Conservation (phyloP, 2,888 invertebrate genomes). For the Leptothorax acervorum region DNA sequence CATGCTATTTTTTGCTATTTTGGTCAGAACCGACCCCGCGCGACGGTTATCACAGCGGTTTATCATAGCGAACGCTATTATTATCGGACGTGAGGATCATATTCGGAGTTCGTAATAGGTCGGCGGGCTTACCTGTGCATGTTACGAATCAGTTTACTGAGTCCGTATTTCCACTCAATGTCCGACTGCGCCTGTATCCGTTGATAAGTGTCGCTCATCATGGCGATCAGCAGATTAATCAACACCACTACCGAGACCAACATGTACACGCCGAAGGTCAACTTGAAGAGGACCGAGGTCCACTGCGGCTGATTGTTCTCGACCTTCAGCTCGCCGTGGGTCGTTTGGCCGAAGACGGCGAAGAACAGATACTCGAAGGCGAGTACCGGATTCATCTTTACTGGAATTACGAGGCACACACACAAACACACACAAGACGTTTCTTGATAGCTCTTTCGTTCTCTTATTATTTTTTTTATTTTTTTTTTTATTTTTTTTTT, state of each 20-base stretch:
- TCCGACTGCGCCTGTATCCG: constrained; percentile 97
- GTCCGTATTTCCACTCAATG: constrained; percentile 93
- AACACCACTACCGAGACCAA: constrained; percentile 99
- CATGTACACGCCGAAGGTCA: constrained; percentile 98
- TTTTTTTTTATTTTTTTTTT: constrained; percentile 57
- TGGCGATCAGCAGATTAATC: constrained; percentile 99
- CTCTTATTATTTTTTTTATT: constrained; percentile 40
- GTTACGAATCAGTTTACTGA: constrained; percentile 91
- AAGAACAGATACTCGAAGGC: constrained; percentile 99
- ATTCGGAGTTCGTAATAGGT: constrained; percentile 39
- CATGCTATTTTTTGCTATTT: constrained; percentile 40
- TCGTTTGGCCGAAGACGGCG: constrained; percentile 98
- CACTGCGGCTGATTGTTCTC: constrained; percentile 91
- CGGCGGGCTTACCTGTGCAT: constrained; percentile 88
- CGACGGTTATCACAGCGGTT: constrained; percentile 8
- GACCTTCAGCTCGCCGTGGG: constrained; percentile 93
- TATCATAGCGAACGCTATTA: background rate
- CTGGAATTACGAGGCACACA: constrained; percentile 86
- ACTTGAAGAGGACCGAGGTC: constrained; percentile 95
- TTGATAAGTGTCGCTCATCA: constrained; percentile 99
- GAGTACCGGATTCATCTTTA: constrained; percentile 94
- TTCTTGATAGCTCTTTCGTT: constrained; percentile 63
- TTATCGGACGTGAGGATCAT: background rate
- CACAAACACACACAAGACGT: constrained; percentile 58
- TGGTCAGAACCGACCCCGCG: background rate